These are phyloP conservation scores for Crocodylus rhombifer DNA, from an alignment of 2,797 vertebrate species.

Conservation along the genomic window DNA sequence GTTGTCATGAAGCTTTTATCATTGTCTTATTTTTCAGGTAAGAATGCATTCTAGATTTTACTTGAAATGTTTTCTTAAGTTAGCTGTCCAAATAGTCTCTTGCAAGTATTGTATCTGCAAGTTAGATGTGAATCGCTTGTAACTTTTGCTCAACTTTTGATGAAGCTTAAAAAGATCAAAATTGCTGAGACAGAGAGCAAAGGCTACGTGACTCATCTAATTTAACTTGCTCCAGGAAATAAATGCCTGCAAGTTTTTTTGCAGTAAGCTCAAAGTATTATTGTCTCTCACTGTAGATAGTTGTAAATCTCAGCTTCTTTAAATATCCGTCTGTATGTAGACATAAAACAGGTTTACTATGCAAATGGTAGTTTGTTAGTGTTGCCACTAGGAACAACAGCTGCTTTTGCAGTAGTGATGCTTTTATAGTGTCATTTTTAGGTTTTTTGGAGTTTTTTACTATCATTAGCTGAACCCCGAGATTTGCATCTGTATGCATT, in stretches of 20 bases:
- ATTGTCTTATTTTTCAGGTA: background rate
- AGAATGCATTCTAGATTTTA: background rate
- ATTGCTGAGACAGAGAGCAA: background rate
- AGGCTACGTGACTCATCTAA: background rate
- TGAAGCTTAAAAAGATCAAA: background rate
- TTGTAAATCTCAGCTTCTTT: background rate
- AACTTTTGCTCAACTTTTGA: background rate
- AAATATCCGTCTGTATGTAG: background rate
- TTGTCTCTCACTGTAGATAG: background rate
- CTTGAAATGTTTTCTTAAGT: background rate
- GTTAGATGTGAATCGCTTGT: background rate
- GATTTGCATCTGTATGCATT: background rate
- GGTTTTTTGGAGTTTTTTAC: background rate
- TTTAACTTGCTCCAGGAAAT: background rate
- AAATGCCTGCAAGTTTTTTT: background rate
- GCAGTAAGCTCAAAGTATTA: background rate
- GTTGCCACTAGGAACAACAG: background rate
- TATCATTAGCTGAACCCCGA: background rate
- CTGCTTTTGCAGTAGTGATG: background rate
- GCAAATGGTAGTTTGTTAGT: background rate
- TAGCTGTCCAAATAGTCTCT: background rate
- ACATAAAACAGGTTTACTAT: background rate
- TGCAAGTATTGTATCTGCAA: background rate
- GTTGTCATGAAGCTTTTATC: background rate
- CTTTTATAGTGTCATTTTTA: background rate